phyloP scores from a whole-genome alignment of 2,888 invertebrate genomes.

The Mesorhabditis sp. region DNA sequence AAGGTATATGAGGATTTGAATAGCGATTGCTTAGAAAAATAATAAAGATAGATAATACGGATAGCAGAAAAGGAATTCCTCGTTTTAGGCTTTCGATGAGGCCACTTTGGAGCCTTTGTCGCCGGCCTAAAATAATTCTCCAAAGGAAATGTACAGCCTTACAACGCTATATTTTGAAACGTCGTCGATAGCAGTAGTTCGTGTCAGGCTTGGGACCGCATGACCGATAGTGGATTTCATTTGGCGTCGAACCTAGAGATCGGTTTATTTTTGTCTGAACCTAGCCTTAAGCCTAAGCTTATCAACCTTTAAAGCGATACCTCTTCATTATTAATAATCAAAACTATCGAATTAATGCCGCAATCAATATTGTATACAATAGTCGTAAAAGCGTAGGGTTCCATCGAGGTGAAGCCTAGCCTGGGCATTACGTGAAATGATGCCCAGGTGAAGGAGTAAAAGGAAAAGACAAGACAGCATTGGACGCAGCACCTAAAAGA shows the following conservation, averaged over 20 bases:
- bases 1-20: too few relatives aligned
- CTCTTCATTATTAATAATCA: not conserved
- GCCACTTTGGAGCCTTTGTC: too few relatives aligned
- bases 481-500: slow-evolving; percentile 2
- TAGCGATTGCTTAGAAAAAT: too few relatives aligned
- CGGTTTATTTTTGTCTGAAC: not conserved
- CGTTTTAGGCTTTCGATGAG: too few relatives aligned
- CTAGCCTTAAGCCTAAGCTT: too few relatives aligned
- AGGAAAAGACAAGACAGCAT: slow-evolving; percentile 1
- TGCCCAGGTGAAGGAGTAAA: not conserved
- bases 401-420: not conserved
- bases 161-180: too few relatives aligned
- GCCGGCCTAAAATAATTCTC: too few relatives aligned
- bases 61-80: too few relatives aligned
- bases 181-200: too few relatives aligned
- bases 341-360: not conserved
- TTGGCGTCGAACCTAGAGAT: slow-evolving; percentile 3
- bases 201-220: not conserved
- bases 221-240: slow-evolving; percentile 2
- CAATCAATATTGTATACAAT: slow-evolving; percentile 4
- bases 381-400: slow-evolving; percentile 2
- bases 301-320: not conserved
- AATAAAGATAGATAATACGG: too few relatives aligned
- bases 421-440: not conserved
- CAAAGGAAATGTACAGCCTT: too few relatives aligned